Evolutionary conservation across 2,113 vertebrate genomes (phyloP), one percentile per base, ranked within the genome.

Genomic region (Ancistrus triradiatus): DNA sequence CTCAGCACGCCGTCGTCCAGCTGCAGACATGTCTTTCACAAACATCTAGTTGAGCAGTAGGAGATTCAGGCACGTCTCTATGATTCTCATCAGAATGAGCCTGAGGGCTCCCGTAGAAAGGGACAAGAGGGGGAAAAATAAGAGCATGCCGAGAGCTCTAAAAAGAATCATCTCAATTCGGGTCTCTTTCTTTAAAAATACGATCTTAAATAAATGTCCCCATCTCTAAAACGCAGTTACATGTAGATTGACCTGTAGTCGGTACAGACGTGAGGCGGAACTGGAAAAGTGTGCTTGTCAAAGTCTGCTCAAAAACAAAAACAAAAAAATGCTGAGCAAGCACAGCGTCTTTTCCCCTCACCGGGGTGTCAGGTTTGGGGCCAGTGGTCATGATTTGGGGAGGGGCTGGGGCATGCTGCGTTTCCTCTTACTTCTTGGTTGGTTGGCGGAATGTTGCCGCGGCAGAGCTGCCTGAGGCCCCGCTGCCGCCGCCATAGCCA

Each of bases 401-500:
- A 88, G 87, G 61, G 87, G 74, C 2, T 88, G 82, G 2, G 88
- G 82, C 4, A 86, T 79, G 78, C 89, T 87, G 87, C 91, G 90
- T 81, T 91, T 95, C 86, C 90, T 81, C 86, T 92, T 95, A 97
- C 89, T 98, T 97, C 91, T 94, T 97, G 91, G 91, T 85, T 86
- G 91, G 89, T 80, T 95, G 92, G 88, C 91, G 92, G 92, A 90
- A 91, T 86, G 95, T 57, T 78, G 94, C 42, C 35, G 90, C 25
- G 86, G 90, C 17, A 77, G 86, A 73, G 82, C 85, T 84, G 85
- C 88, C 84, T 76, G 86, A 61, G 88, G 87, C 78, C 87, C 87
- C 67, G 84, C 77, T 40, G 78, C 91, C 66, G 83, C 92, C 37
- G 85, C 92, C 66, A 89, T 90, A 73, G 90, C 92, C 92, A 92